phyloP scores from a whole-genome alignment of 2,797 vertebrate species.

The Danio kyathit region DNA sequence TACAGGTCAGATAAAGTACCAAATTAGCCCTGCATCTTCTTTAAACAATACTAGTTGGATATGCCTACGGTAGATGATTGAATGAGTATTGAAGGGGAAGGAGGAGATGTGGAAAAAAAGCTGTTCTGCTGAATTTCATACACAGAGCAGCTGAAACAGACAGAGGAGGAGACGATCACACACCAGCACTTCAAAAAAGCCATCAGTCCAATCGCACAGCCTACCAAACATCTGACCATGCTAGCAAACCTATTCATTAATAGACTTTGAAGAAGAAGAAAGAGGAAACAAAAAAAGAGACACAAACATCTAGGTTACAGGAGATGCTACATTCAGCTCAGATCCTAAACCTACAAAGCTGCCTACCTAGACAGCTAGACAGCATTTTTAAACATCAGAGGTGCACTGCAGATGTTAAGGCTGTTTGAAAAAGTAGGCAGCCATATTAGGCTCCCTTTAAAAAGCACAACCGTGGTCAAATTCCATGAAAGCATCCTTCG shows the following conservation, averaged over 20 bases:
- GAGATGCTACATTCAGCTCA: constrained; percentile 25
- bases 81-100: neutral
- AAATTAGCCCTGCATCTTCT: neutral
- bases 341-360: neutral
- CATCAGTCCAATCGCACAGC: constrained; percentile 67
- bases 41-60: neutral
- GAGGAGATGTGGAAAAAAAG: constrained; percentile 30
- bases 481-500: neutral
- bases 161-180: constrained; percentile 25
- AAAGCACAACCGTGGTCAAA: neutral
- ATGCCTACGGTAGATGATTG: neutral
- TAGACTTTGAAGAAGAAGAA: neutral
- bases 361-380: neutral
- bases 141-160: constrained; percentile 10
- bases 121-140: constrained; percentile 21
- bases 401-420: neutral
- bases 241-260: constrained; percentile 68
- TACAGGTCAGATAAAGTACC: neutral
- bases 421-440: neutral
- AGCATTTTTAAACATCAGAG: neutral
- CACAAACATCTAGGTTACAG: constrained; percentile 1
- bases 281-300: neutral
- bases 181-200: constrained; percentile 53
- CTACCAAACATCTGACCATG: constrained; percentile 62
- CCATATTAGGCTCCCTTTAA: neutral